A percentile compares a stretch with the other conserved stretches of the same genome.
These are phyloP conservation scores for Macrobrachium nipponense DNA, from an alignment of 1,140 invertebrate species.

Conservation along the genomic window DNA sequence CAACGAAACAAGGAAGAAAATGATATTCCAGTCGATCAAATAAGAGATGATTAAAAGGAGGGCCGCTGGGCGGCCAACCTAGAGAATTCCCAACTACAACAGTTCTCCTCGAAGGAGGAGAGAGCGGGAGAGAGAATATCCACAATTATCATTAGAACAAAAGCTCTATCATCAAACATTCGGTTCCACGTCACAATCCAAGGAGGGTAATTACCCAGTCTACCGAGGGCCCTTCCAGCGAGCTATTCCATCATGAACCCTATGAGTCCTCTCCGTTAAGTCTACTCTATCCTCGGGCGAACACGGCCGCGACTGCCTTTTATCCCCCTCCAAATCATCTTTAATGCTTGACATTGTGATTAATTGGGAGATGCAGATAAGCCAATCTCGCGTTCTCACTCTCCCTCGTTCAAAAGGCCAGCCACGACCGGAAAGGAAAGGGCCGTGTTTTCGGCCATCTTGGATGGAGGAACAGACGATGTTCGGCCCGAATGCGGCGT, in stretches of 20 bases:
- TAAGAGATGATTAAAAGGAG: too few species aligned
- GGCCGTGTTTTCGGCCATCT: neutral
- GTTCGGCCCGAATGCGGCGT: neutral
- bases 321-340: slow-evolving; percentile 8
- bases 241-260: neutral
- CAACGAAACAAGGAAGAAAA: too few species aligned
- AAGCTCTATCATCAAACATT: slow-evolving; percentile 1
- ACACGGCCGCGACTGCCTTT: neutral
- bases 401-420: neutral
- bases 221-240: neutral
- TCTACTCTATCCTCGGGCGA: neutral
- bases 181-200: slow-evolving; percentile 17
- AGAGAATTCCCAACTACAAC: too few species aligned
- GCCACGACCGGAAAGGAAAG: neutral
- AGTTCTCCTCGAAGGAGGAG: too few species aligned
- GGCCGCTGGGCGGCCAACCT: too few species aligned
- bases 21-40: too few species aligned
- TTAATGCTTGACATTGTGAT: slow-evolving; percentile 29
- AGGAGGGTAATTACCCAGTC: slow-evolving; percentile 11
- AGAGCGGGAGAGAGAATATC: too few species aligned
- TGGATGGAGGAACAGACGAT: neutral
- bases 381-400: neutral
- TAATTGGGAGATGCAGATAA: slow-evolving; percentile 35
- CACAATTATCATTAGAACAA: slow-evolving; percentile 26
- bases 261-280: neutral